These are phyloP conservation scores for Tinamus major DNA, from an alignment of 2,797 vertebrate genomes.

Conservation along the genomic window DNA sequence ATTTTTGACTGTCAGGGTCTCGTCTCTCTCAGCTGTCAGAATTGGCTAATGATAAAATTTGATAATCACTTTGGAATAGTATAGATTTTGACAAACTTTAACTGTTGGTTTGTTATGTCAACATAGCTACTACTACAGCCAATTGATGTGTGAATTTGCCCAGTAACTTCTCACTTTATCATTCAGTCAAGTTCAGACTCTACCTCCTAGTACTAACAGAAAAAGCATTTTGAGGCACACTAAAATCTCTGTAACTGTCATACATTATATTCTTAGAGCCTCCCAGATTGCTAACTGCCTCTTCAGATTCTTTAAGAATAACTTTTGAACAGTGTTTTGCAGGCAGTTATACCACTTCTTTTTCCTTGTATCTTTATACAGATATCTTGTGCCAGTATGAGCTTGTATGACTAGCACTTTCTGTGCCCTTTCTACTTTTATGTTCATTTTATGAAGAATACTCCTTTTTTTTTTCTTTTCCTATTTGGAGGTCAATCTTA, in stretches of 20 bases:
- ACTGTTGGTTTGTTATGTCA: conserved; percentile 70
- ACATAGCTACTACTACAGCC: conserved; percentile 57
- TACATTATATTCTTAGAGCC: conserved; percentile 60
- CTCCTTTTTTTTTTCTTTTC: conserved; percentile 26
- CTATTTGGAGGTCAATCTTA: conserved; percentile 61
- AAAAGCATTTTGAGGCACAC: conserved; percentile 62
- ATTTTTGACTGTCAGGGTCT: conserved; percentile 66
- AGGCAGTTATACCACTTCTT: conserved; percentile 55
- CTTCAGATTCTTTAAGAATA: conserved; percentile 61
- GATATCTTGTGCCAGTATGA: conserved; percentile 62
- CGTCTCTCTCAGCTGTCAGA: conserved; percentile 58
- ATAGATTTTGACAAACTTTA: conserved; percentile 69
- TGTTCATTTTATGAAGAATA: conserved; percentile 24
- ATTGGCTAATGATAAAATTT: conserved; percentile 68
- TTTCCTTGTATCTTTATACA: conserved; percentile 58
- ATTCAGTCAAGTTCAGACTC: conserved; percentile 58
- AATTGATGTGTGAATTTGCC: conserved; percentile 67
- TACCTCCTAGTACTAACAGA: conserved; percentile 53
- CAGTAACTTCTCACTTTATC: conserved; percentile 68
- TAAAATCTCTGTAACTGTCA: conserved; percentile 63
- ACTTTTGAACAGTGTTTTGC: conserved; percentile 57
- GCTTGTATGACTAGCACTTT: background rate
- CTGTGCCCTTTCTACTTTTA: conserved; percentile 33
- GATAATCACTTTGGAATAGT: conserved; percentile 65
- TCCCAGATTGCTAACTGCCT: conserved; percentile 70